Base-by-base conservation (phyloP, 2,797 vertebrate genomes). In the Xenopus petersii region DNA sequence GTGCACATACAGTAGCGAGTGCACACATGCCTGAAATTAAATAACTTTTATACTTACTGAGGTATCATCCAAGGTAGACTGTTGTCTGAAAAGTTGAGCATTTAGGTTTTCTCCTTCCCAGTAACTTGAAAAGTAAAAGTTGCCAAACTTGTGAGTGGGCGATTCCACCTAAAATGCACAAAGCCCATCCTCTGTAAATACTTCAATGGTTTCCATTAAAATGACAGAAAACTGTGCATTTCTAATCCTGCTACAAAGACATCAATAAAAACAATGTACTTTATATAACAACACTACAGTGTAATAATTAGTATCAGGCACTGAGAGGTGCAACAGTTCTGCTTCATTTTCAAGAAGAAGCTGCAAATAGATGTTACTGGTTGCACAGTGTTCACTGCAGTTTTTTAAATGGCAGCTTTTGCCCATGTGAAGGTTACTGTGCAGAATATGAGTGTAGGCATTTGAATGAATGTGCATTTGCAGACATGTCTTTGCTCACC, bases 31-130 rank as follows among this genome's bases (percentile, higher is more conserved):
- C 12, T 55, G 16, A 56, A 17, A 17, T 5, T 0, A 56, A 56
- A 1, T 56, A 56, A 17, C 15, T 8, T 58, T 26, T 11, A 60
- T 42, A 91, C 96, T 90, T 91, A 99, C 96, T 13, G 96, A 94
- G 75, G 94, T 85, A 80, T 95, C 93, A 78, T 96, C 93, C 79
- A 91, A 80, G 0, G 92, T 42, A 26, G 92, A 90, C 0, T 84
- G 84, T 11, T 94, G 93, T 12, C 93, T 86, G 81, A 98, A 99
- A 81, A 98, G 94, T 83, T 98, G 95, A 47, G 95, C 84, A 70
- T 93, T 93, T 65, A 98, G 90, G 71, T 89, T 91, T 81, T 94
- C 94, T 71, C 88, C 94, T 85, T 97, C 97, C 97, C 98, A 98
- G 81, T 94, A 93, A 86, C 77, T 89, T 0, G 86, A 91, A 64